Evolutionary conservation across 2,888 invertebrate species (phyloP).

Genomic region (Apotomis betuletana): DNA sequence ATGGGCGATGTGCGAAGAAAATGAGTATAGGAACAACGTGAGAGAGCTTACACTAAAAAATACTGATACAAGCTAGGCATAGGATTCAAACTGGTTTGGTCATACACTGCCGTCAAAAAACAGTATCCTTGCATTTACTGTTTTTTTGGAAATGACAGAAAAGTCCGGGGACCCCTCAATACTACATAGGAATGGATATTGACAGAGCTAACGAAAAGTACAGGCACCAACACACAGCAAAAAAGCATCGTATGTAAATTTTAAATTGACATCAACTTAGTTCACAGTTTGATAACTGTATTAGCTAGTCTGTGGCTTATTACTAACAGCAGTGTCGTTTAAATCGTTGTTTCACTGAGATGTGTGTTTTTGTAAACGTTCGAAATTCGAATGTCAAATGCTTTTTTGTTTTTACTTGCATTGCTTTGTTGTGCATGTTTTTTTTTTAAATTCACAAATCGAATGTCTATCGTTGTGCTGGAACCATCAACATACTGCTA

Average conservation of each 20-base stretch:
- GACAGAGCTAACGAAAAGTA: neutral
- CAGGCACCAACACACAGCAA: neutral
- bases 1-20: conserved; percentile 30
- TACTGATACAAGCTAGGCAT: conserved; percentile 78
- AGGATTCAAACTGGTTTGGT: conserved; percentile 65
- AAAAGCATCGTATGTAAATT: neutral
- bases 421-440: no score
- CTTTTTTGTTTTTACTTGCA: no score
- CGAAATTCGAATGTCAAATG: no score
- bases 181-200: conserved; percentile 48
- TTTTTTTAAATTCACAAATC: no score
- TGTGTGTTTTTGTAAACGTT: no score
- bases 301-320: no score
- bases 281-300: no score
- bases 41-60: conserved; percentile 74
- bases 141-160: neutral
- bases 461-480: no score
- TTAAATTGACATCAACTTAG: no score
- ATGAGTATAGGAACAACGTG: conserved; percentile 72
- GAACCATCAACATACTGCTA: no score
- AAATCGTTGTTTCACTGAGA: no score
- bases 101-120: conserved; percentile 44
- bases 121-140: conserved; percentile 31
- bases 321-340: no score
- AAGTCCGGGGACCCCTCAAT: conserved; percentile 24